Base-by-base conservation (phyloP, 2,888 invertebrate species). In the Mayetiola destructor region DNA sequence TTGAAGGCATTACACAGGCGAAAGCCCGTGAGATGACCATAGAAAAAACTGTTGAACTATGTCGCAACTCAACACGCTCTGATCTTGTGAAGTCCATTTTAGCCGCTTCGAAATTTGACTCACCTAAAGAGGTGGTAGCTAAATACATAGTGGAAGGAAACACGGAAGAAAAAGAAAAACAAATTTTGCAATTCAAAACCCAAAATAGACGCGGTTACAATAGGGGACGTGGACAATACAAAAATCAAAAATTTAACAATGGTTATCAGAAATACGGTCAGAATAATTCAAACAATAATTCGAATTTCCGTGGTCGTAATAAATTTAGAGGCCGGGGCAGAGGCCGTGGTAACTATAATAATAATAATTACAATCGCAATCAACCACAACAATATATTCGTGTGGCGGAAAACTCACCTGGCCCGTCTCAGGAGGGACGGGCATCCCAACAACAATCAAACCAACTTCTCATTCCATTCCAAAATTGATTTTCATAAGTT, bases 21-120 rank as follows among this genome's bases (percentile, higher is more conserved):
- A 55, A 55, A 37, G 55, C 55, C 1, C 23, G 39, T 16, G 27
- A 36, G 20, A 55, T 55, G 37, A 10, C 37, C 1, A 27, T 27
- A 8, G 55, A 55, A n/a, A 23, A 37, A 16, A 37, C 55, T 23
- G 37, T 37, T 23, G 27, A 55, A 27, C 21, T 55, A 29, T 55
- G 55, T 36, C n/a, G 55, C 35, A 14, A 21, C 8, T 14, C 23
- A 14, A 16, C 29, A 6, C 12, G 6, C 2, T 29, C 8, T 5
- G 20, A 52, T 30, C 16, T 52, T n/a, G 52, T 29, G 14, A 14
- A 16, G 12, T 27, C 52, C 14, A 23, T 52, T 29, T 5, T 52
- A 10, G 29, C 52, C 2, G 6, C 52, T 3, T 52, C 29, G 14
- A n/a, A 6, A 30, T 52, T 52, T 16, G 6, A 29, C 10, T 9